Evolutionary conservation across 2,888 invertebrate species (phyloP), one percentile per base, ranked within the genome.

Genomic region (Phragmatobia fuliginosa): DNA sequence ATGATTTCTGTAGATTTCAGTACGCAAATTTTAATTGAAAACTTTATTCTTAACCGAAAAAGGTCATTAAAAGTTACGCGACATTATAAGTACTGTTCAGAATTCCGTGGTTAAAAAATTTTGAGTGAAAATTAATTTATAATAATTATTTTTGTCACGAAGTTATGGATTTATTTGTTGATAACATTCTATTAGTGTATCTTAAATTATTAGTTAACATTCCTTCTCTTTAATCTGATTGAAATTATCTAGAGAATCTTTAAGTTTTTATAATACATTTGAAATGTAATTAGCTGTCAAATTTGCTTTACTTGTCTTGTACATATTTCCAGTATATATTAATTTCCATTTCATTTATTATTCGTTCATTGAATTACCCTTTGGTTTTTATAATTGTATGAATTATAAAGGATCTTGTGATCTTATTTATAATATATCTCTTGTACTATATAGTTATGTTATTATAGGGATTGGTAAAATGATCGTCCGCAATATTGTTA

Each of bases 141-240:
- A 21, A 5, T 45, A 49, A 62, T 31, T 31, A n/a, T 60, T 32
- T 45, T 52, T 66, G 14, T 60, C 60, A 32, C 6, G 32, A 33
- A 31, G 62, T 21, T 62, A 62, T 62, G 38, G 56, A 68, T 28
- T 67, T 21, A 52, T 49, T 66, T 61, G n/a, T 36, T 11, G 8
- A n/a, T 67, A 38, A 41, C 58, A 59, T 73, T 73, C n/a, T 52
- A 70, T 71, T 28, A 67, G 52, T 72, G 68, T 16, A 64, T 64
- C 66, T 68, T 74, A 72, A 72, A 81, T 72, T 76, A 74, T 75
- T 82, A 81, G 83, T 83, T 83, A 64, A 85, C 85, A 85, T 85
- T 85, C 85, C 83, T 83, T 74, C 74, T 73, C 64, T 68, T 67
- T 66, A 76, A 75, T 77, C 71, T 78, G 64, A 72, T 64, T 67